Base-by-base conservation (phyloP, 1,140 invertebrate species). In the Trichonephila inaurata region DNA sequence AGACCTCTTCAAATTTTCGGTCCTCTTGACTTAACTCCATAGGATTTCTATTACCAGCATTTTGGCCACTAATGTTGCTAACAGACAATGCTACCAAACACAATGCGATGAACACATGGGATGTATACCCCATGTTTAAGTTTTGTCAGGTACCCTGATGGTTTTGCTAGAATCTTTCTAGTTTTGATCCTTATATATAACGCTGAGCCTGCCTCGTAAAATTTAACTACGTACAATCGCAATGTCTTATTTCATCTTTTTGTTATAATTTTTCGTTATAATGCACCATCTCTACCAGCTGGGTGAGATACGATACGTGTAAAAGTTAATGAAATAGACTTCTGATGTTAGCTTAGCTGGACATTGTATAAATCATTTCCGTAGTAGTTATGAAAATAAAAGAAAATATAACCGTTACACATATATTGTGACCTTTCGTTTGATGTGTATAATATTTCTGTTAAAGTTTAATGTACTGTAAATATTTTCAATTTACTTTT, bases 401-500 rank as follows among this genome's bases (percentile, higher is more conserved):
- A 60, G 19, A 51, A 77, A 77, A 83, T 60, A 60, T 51, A 18
- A 51, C 19, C 82, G 21, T 51, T 60, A 24, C 44, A 24, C 44
- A 60, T 83, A 58, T 6, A n/a, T 21, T 51, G 44, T 12, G 19
- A 16, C 19, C 21, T 83, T 83, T 24, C 40, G 12, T 24, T 77
- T 24, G 72, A 28, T 40, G 72, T 77, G 24, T 77, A 40, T 77
- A 28, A 24, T 7, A 24, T n/a, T 58, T 83, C 82, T 21, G 51
- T 83, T 83, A 83, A 83, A 58, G 40, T 83, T 83, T 83, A 83
- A 18, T 83, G 82, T 83, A n/a, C 44, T 83, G 82, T 58, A 58
- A 83, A 83, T 83, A 83, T 83, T 51, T 83, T 83, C 82, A 83
- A 24, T 83, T 83, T 60, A 19, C 51, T 83, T 83, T 83, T 83